Evolutionary conservation across 2,888 invertebrate genomes (phyloP), one percentile per base, ranked within the genome.

Genomic region (Harmothoe impar): DNA sequence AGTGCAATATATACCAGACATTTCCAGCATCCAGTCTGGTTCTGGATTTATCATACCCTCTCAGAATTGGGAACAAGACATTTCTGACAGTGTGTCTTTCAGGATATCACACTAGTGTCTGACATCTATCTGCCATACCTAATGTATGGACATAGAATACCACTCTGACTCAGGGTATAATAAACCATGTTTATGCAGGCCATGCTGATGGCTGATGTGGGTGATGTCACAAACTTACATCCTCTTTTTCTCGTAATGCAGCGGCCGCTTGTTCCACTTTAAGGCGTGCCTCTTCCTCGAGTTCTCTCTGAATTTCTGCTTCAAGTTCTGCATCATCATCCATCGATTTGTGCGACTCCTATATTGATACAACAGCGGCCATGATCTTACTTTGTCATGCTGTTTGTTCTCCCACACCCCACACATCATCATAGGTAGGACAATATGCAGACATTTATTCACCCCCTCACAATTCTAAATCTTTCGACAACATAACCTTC

Each of bases 311-410:
- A 15, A 94, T 93, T 92, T 94, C 93, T 90, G 93, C 93, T 90
- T 94, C 93, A 90, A 94, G 91, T 91, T 94, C 93, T 77, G 94
- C 95, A 91, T 94, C 93, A 92, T 96, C 95, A 77, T 94, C 95
- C 93, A 96, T 95, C 92, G 95, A 93, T 91, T 96, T 96, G 93
- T 96, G 96, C 62, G 99, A 99, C 96, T 99, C 99, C 95, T 95
- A 91, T 23, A 92, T 62, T 20, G n/a, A 68, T 68, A 89, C 72
- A 86, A 15, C 86, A 86, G n/a, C 56, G 17, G 86, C 15, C 54
- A 43, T 84, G 51, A 23, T 35, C 52, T 84, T 31, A 77, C 77
- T 77, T 29, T 77, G 43, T 43, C 43, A 43, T 43, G 43, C 23
- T n/a, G 20, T n/a, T 62, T 62, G 3, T 62, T 43, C 43, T 43